These are phyloP conservation scores for Urechis unicinctus DNA, from an alignment of 2,888 invertebrate genomes.

Conservation along the genomic window DNA sequence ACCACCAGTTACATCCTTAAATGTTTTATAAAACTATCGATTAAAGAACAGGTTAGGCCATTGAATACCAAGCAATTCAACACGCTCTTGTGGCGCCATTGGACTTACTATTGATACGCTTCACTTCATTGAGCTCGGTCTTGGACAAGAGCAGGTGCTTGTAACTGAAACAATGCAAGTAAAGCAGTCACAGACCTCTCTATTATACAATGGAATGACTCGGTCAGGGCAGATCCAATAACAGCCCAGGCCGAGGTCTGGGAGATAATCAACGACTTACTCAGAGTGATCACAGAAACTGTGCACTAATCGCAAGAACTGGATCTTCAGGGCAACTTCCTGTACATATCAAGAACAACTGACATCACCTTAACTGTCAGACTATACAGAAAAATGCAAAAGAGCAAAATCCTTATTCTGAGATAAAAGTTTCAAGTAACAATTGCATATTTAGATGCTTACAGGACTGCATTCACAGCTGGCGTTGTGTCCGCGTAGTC, in stretches of 20 bases:
- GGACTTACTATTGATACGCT: conserved; percentile 42
- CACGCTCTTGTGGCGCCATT: neutral
- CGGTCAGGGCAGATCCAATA: too few species aligned
- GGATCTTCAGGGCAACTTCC: conserved; percentile 51
- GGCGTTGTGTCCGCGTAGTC: conserved; percentile 48
- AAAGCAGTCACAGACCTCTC: neutral
- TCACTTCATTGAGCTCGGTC: conserved; percentile 45
- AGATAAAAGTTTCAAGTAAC: neutral
- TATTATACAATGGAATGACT: neutral
- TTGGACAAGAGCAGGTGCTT: conserved; percentile 46
- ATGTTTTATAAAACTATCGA: too few species aligned
- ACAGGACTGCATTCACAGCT: conserved; percentile 51
- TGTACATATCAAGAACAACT: conserved; percentile 18
- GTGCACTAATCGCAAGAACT: conserved; percentile 49
- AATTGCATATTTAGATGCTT: conserved; percentile 22
- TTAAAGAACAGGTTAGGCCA: neutral
- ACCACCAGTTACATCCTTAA: too few species aligned
- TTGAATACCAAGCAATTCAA: neutral
- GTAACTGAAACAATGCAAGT: conserved; percentile 38
- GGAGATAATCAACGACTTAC: conserved; percentile 23
- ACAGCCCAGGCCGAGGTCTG: too few species aligned
- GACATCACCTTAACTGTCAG: too few species aligned
- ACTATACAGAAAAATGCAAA: too few species aligned
- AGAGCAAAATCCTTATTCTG: too few species aligned
- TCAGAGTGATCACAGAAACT: conserved; percentile 52